Conservation (phyloP, 1,140 invertebrate species). For the Zophobas morio region DNA sequence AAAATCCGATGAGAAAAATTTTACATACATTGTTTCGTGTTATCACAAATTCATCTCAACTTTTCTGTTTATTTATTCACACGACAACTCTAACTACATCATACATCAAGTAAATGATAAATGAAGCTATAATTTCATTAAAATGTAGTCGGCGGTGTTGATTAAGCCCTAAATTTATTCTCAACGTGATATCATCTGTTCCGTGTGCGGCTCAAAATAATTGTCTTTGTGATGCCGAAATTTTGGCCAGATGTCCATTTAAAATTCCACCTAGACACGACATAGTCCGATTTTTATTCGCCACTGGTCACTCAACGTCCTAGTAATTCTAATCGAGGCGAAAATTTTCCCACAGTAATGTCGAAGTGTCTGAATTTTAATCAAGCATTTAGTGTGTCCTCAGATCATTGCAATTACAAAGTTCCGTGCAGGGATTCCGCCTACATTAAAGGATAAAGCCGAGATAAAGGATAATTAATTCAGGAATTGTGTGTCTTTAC, state of each 20-base stretch:
- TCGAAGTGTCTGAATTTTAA: neutral
- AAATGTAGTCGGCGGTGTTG: constrained; percentile 5
- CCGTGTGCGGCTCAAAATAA: constrained; percentile 18
- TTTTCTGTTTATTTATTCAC: constrained; percentile 3
- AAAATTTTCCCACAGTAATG: too few species aligned
- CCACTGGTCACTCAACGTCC: too few species aligned
- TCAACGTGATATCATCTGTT: constrained; percentile 4
- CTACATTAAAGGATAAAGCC: constrained; percentile 3
- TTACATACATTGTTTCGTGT: too few species aligned
- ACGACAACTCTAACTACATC: constrained; percentile 5
- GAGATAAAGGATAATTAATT: neutral
- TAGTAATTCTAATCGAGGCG: too few species aligned
- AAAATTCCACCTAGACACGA: neutral
- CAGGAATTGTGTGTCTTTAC: constrained; percentile 2
- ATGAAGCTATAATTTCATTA: constrained; percentile 14
- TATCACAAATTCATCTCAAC: too few species aligned
- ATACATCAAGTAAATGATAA: constrained; percentile 32
- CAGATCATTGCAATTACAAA: constrained; percentile 2
- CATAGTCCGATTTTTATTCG: neutral
- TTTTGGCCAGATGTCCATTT: neutral
- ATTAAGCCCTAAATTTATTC: constrained; percentile 27
- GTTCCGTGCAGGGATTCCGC: constrained; percentile 10
- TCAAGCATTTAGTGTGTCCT: neutral
- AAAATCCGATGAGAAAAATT: too few species aligned
- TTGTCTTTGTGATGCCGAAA: constrained; percentile 15